A percentile compares a stretch with the other conserved stretches of the same genome.
phyloP scores from a whole-genome alignment of 2,888 invertebrate species.

The Litoditis marina region DNA sequence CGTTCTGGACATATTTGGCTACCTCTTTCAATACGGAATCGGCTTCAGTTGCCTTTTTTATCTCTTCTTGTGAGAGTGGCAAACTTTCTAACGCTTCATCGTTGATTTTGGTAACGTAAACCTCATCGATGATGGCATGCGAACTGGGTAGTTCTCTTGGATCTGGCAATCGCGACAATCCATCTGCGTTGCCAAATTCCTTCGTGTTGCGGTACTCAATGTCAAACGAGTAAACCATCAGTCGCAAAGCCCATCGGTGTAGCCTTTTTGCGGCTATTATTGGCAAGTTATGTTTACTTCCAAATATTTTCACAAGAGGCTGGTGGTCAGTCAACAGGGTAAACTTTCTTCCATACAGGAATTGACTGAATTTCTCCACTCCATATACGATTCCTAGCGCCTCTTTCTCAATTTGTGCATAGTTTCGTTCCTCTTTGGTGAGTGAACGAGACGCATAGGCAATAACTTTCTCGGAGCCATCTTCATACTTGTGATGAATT shows the following conservation, averaged over 20 bases:
- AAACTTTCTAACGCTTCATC: neutral
- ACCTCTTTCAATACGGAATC: no score
- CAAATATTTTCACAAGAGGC: conserved; percentile 63
- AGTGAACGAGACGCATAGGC: conserved; percentile 43
- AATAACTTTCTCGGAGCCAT: conserved; percentile 39
- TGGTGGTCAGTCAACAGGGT: conserved; percentile 64
- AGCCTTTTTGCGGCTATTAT: conserved; percentile 50
- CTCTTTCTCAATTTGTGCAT: conserved; percentile 64
- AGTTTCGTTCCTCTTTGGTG: conserved; percentile 60
- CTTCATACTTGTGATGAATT: conserved; percentile 40
- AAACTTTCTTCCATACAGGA: conserved; percentile 62
- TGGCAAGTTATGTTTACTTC: conserved; percentile 22
- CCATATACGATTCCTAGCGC: conserved; percentile 61
- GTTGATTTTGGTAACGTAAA: neutral
- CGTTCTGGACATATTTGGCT: no score
- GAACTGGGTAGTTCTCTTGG: neutral
- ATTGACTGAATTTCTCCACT: conserved; percentile 63
- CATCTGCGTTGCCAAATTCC: conserved; percentile 62
- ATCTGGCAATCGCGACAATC: conserved; percentile 51
- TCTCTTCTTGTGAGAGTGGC: neutral
- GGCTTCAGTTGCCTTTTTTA: no score
- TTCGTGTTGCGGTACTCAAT: conserved; percentile 63
- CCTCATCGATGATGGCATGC: neutral
- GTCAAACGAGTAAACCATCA: conserved; percentile 62
- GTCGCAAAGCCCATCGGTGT: conserved; percentile 63